phyloP scores from a whole-genome alignment of 2,888 invertebrate genomes.

The Ochropleura leucogaster region DNA sequence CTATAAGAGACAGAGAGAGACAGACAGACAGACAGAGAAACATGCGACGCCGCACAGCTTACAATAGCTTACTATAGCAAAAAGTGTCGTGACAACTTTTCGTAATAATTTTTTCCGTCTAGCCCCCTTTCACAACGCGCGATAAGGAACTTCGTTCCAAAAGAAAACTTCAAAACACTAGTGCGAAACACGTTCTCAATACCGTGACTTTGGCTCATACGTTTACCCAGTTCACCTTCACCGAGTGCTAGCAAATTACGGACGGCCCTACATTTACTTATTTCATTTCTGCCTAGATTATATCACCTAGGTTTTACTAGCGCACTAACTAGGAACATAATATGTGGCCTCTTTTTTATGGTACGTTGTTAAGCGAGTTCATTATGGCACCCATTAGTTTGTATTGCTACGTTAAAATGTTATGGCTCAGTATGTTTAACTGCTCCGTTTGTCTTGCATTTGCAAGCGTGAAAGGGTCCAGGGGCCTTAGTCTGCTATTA shows the following conservation, averaged over 20 bases:
- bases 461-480: too few species aligned
- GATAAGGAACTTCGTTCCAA: too few species aligned
- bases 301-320: slow-evolving; percentile 11
- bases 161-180: not conserved
- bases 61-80: too few species aligned
- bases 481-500: too few species aligned
- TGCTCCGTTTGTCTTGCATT: too few species aligned
- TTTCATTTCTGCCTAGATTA: slow-evolving; percentile 35
- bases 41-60: too few species aligned
- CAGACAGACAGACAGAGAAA: too few species aligned
- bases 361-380: not conserved
- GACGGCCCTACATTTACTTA: slow-evolving; percentile 44
- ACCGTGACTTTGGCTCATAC: not conserved
- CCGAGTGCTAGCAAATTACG: slow-evolving; percentile 59
- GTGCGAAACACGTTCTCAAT: not conserved
- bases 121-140: too few species aligned
- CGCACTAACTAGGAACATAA: not conserved
- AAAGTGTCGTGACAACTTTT: too few species aligned
- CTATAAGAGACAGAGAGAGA: too few species aligned
- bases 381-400: not conserved
- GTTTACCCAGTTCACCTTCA: slow-evolving; percentile 66
- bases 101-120: too few species aligned
- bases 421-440: not conserved
- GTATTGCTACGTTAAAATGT: not conserved
- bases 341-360: slow-evolving; percentile 5